phyloP scores from a whole-genome alignment of 2,797 vertebrate species.

The Parauchenoglanis ngamensis region DNA sequence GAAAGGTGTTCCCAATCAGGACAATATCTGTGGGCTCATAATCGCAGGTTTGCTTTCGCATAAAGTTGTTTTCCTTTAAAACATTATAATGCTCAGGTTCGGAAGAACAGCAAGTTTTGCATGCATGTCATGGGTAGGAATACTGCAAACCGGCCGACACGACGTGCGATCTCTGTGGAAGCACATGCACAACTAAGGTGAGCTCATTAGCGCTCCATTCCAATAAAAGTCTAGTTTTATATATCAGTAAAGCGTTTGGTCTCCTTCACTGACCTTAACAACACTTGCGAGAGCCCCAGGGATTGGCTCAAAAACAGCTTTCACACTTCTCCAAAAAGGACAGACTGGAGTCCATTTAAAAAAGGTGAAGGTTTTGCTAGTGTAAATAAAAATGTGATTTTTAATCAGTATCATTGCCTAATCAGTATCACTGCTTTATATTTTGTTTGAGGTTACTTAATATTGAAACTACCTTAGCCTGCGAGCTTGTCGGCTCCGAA shows the following conservation, averaged over 20 bases:
- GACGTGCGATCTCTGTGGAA: neutral
- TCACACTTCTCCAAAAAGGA: neutral
- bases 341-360: too few species aligned
- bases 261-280: neutral
- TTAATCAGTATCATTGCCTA: neutral
- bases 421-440: neutral
- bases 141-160: neutral
- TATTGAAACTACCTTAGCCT: neutral
- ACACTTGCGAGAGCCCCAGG: neutral
- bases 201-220: too few species aligned
- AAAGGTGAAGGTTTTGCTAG: too few species aligned
- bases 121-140: neutral
- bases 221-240: neutral
- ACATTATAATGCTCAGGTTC: too few species aligned
- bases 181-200: neutral
- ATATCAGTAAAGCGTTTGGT: neutral
- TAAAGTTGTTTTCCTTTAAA: too few species aligned
- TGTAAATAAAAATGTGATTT: too few species aligned
- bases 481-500: neutral
- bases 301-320: neutral
- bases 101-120: neutral
- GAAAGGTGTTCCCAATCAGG: too few species aligned
- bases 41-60: too few species aligned
- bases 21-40: too few species aligned
- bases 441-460: neutral